Evolutionary conservation across 1,140 invertebrate species (phyloP).

Genomic region (Pseudoatta argentina): DNA sequence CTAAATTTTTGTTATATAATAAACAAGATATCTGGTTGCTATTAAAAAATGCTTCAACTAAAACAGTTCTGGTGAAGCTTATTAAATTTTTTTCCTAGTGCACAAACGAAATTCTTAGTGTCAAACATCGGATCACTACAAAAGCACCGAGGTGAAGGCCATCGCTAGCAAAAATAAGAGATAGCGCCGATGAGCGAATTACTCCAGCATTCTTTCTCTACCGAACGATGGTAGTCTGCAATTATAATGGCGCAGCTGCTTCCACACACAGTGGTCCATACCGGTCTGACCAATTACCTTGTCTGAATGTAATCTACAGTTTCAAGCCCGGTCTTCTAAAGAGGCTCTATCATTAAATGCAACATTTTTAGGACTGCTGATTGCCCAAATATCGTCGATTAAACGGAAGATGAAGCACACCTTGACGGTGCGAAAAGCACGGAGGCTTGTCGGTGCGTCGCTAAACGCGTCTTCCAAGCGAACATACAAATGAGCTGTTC

Average conservation of each 20-base stretch:
- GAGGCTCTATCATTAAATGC: conserved; percentile 79
- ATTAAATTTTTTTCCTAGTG: too few relatives aligned
- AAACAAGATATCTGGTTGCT: too few relatives aligned
- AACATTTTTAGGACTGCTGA: conserved; percentile 79
- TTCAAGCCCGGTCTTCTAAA: conserved; percentile 57
- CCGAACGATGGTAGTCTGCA: conserved; percentile 70
- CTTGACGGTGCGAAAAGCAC: conserved; percentile 27
- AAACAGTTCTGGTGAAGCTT: too few relatives aligned
- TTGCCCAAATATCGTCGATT: conserved; percentile 72
- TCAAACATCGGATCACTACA: not conserved
- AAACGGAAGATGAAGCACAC: conserved; percentile 64
- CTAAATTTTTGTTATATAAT: too few relatives aligned
- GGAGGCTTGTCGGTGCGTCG: not conserved
- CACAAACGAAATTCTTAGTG: conserved; percentile 2
- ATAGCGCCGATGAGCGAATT: conserved; percentile 70
- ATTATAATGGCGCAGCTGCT: conserved; percentile 80
- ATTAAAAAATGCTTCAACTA: too few relatives aligned
- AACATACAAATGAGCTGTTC: conserved; percentile 17
- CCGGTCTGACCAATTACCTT: conserved; percentile 77
- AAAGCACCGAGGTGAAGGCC: conserved; percentile 49
- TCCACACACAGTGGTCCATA: conserved; percentile 56
- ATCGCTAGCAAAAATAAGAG: conserved; percentile 47
- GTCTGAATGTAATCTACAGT: conserved; percentile 79
- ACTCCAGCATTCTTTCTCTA: conserved; percentile 67
- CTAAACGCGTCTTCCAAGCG: conserved; percentile 3